These are phyloP conservation scores for Neelides folsomi DNA, from an alignment of 2,888 invertebrate species.

Conservation along the genomic window DNA sequence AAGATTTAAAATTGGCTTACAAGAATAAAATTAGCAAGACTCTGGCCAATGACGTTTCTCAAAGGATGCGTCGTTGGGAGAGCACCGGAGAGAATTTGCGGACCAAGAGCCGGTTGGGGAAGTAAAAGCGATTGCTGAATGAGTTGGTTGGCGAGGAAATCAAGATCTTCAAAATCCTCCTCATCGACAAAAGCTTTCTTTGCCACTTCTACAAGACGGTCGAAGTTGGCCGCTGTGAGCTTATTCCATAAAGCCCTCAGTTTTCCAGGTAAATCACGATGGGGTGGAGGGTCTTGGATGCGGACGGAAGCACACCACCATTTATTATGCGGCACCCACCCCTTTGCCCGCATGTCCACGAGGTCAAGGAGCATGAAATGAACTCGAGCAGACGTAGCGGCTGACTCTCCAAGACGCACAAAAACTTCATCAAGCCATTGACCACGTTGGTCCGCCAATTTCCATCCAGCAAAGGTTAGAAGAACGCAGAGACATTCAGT, in stretches of 20 bases:
- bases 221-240: conserved; percentile 25
- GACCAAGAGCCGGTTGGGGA: too few species aligned
- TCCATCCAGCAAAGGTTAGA: conserved; percentile 28
- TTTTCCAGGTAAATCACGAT: too few species aligned
- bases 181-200: conserved; percentile 17
- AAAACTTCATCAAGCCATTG: conserved; percentile 20
- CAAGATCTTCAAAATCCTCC: conserved; percentile 14
- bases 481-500: conserved; percentile 30
- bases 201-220: conserved; percentile 21
- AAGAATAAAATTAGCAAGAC: too few species aligned
- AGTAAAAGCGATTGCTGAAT: conserved; percentile 11
- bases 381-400: conserved; percentile 25
- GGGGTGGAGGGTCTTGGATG: background rate
- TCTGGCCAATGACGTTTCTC: too few species aligned
- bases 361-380: conserved; percentile 32
- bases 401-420: conserved; percentile 12
- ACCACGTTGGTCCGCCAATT: conserved; percentile 20
- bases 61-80: too few species aligned
- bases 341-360: conserved; percentile 27
- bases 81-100: too few species aligned
- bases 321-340: conserved; percentile 31
- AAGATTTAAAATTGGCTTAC: too few species aligned
- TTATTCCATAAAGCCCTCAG: conserved; percentile 12
- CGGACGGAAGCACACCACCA: conserved; percentile 30
- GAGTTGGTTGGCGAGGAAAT: conserved; percentile 22